Base-by-base conservation (phyloP, 2,797 vertebrate species). In the Smutsia temminckii region DNA sequence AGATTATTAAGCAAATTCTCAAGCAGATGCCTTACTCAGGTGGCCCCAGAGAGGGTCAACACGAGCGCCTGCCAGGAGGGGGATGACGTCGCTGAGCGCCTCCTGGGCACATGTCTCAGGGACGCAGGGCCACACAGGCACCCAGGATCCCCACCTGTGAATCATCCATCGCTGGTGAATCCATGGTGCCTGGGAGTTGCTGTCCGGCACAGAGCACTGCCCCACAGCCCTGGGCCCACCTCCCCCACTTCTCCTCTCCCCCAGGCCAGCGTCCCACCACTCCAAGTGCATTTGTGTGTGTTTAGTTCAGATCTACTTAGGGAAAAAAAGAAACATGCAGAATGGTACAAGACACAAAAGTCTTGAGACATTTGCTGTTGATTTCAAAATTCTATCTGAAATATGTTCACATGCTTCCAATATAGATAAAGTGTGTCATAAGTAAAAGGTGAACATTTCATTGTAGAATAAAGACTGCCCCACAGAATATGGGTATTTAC, bases 1-100 rank as follows among this genome's bases (percentile, higher is more conserved):
- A 97, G 97, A 98, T 97, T 96, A 94, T 97, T 91, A 96, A 97
- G 97, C 16, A 95, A 97, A 98, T 98, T 98, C 96, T 98, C 97
- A 97, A 98, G 96, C 93, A 92, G 34, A 86, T 79, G 69, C 77
- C 93, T 97, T 96, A 85, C 86, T 89, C 74, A 92, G 89, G 93
- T 95, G 97, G 97, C 96, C 84, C 75, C 20, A 42, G 93, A 61
- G 89, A 86, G 88, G 92, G 85, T 96, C 91, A 77, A 49, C 89
- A 37, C 42, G 46, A 46, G 46, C 12, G 11, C 46, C 46, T 11
- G 10, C 23, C 59, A 63, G 83, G 96, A 90, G 20, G 95, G 81
- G 81, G 61, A 89, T 95, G 94, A 11, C 55, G 18, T 85, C 40
- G 32, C 85, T 93, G 0, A 0, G 53, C 68, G 91, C 89, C 96